A percentile compares a stretch with the other conserved stretches of the same genome.
phyloP scores from a whole-genome alignment of 1,140 invertebrate species.

The Aleiodes sp. region DNA sequence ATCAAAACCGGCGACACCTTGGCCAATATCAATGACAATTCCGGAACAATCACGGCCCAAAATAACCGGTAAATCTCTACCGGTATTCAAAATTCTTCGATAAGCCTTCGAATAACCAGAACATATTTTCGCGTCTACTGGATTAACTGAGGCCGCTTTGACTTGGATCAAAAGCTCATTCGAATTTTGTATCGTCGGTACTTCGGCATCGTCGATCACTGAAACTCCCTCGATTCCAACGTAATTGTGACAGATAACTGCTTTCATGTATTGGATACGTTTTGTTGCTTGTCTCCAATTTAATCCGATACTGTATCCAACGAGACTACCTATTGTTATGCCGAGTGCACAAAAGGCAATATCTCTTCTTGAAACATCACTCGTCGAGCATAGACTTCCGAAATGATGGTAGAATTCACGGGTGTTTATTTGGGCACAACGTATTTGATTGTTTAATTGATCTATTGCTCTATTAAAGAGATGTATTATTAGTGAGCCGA shows the following conservation, averaged over 20 bases:
- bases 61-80: constrained; percentile 70
- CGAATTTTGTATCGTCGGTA: constrained; percentile 67
- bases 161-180: constrained; percentile 75
- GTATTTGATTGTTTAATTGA: constrained; percentile 51
- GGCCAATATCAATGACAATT: constrained; percentile 73
- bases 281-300: constrained; percentile 51
- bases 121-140: constrained; percentile 73
- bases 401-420: constrained; percentile 53
- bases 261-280: constrained; percentile 65
- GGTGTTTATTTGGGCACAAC: constrained; percentile 50
- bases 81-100: constrained; percentile 67
- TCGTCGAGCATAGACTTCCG: constrained; percentile 38
- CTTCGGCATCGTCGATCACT: constrained; percentile 68
- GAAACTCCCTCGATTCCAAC: constrained; percentile 68
- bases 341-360: constrained; percentile 65
- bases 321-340: constrained; percentile 62
- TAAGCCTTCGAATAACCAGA: constrained; percentile 71
- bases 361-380: constrained; percentile 64
- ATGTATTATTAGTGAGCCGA: constrained; percentile 44
- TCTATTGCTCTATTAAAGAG: constrained; percentile 52
- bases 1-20: constrained; percentile 69
- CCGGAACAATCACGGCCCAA: constrained; percentile 77
- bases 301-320: constrained; percentile 64
- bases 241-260: constrained; percentile 67
- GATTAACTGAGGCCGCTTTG: constrained; percentile 71